Percentiles rank a stretch among this genome's conserved stretches.
Conservation (phyloP, 2,888 invertebrate species). For the Pantelozetes paolii region DNA sequence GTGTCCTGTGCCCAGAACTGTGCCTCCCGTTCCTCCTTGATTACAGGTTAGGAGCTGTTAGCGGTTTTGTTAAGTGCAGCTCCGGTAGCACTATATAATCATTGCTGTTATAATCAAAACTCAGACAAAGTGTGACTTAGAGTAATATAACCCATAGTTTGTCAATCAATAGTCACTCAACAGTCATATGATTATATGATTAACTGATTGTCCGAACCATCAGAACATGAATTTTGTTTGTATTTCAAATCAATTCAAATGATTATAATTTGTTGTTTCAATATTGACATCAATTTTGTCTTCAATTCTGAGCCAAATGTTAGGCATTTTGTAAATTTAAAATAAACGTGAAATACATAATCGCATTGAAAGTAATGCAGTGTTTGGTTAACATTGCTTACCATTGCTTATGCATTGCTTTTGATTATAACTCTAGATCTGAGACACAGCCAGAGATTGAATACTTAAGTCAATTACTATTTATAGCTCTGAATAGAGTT, state of each 20-base stretch:
- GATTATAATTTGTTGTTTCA: slow-evolving; percentile 30
- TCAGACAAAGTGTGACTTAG: slow-evolving; percentile 28
- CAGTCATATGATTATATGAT: neutral
- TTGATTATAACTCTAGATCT: neutral
- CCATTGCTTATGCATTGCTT: no score
- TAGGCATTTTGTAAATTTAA: neutral
- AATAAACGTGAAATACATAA: slow-evolving; percentile 22
- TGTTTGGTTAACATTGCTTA: neutral
- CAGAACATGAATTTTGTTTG: slow-evolving; percentile 24
- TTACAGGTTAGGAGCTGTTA: slow-evolving; percentile 37
- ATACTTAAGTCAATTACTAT: slow-evolving; percentile 25
- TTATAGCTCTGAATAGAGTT: neutral
- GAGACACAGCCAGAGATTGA: neutral
- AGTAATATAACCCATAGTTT: slow-evolving; percentile 16
- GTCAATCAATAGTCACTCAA: slow-evolving; percentile 28
- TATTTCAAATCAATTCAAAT: slow-evolving; percentile 27
- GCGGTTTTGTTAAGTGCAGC: slow-evolving; percentile 33
- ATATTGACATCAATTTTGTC: slow-evolving; percentile 28
- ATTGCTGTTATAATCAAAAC: neutral
- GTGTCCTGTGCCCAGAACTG: neutral
- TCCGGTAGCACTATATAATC: slow-evolving; percentile 14
- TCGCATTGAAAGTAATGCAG: neutral
- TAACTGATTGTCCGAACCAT: neutral
- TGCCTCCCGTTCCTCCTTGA: slow-evolving; percentile 28
- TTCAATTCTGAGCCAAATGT: neutral